These are phyloP conservation scores for Urocyon cinereoargenteus DNA, from an alignment of 2,797 vertebrate genomes.

Conservation along the genomic window DNA sequence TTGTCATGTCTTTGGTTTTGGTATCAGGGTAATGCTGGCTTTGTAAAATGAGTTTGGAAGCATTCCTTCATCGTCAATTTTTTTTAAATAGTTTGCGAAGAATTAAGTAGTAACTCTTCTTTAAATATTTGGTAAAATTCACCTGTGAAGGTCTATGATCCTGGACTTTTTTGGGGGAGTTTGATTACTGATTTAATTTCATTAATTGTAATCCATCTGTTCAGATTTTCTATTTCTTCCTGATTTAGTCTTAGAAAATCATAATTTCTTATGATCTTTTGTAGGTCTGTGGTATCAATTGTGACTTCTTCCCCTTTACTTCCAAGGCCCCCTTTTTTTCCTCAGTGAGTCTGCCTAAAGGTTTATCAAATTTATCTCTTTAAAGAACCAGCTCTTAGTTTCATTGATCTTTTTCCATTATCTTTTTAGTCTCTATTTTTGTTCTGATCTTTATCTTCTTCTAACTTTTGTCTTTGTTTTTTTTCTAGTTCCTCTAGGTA, in stretches of 20 bases:
- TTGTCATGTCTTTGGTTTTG: not conserved
- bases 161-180: not conserved
- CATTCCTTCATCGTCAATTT: too few relatives aligned
- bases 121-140: not conserved
- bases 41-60: not conserved
- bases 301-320: not conserved
- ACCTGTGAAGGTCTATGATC: not conserved
- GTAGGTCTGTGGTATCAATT: not conserved
- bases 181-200: not conserved
- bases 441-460: not conserved
- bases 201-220: not conserved
- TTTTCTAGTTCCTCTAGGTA: not conserved
- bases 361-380: not conserved
- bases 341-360: not conserved
- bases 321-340: not conserved
- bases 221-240: not conserved
- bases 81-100: not conserved
- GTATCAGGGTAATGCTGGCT: not conserved
- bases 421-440: not conserved
- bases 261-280: not conserved
- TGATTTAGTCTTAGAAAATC: not conserved
- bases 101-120: not conserved
- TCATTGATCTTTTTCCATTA: not conserved
- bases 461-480: not conserved
- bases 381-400: not conserved